Conservation (phyloP, 2,888 invertebrate genomes). For the Diabrotica balteata region DNA sequence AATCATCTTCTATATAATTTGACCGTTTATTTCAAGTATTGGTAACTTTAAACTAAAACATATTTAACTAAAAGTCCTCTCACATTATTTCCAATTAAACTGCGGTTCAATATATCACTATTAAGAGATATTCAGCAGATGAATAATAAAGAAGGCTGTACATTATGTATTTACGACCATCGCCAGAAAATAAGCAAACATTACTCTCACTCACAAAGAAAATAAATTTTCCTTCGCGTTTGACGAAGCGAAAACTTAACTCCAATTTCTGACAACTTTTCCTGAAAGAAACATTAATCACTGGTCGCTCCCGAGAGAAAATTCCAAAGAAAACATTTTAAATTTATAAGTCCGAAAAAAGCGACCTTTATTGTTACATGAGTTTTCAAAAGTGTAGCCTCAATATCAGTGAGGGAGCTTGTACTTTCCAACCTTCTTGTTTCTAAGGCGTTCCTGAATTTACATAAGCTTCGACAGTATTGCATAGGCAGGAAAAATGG, state of each 20-base stretch:
- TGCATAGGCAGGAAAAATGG: too few relatives aligned
- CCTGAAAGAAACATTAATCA: constrained; percentile 26
- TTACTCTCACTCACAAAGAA: constrained; percentile 26
- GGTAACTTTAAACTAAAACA: too few relatives aligned
- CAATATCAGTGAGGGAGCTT: not conserved
- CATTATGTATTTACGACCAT: constrained; percentile 11
- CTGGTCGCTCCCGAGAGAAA: constrained; percentile 18
- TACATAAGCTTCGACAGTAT: too few relatives aligned
- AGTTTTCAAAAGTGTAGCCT: constrained; percentile 1
- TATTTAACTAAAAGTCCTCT: too few relatives aligned
- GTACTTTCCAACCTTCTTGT: not conserved
- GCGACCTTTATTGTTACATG: constrained; percentile 16
- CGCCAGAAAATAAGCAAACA: constrained; percentile 25
- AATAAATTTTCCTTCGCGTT: constrained; percentile 23
- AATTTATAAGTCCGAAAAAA: constrained; percentile 21
- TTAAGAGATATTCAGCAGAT: not conserved
- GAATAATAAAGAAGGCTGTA: constrained; percentile 14
- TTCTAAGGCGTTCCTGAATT: not conserved
- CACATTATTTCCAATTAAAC: not conserved
- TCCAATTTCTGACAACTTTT: constrained; percentile 28
- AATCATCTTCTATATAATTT: too few relatives aligned
- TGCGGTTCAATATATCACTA: not conserved
- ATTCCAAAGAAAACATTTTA: constrained; percentile 22
- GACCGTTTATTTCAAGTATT: too few relatives aligned
- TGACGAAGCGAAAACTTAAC: constrained; percentile 29